These are phyloP conservation scores for Verasper variegatus DNA, from an alignment of 2,113 vertebrate genomes.

Conservation along the genomic window DNA sequence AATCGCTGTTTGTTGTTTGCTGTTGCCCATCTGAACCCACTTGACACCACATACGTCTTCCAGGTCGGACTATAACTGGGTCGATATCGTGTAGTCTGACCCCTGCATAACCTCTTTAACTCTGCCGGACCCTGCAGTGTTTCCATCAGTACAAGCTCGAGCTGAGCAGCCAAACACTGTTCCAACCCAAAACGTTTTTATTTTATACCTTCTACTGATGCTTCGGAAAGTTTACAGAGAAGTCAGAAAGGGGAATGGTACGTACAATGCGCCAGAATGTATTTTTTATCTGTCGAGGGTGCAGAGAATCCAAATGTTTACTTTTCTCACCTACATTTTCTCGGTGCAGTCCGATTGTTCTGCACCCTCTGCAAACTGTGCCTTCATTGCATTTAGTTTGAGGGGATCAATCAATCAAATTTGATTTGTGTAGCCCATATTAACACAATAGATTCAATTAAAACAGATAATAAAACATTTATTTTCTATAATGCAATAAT, in stretches of 20 bases:
- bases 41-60: neutral
- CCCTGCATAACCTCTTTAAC: neutral
- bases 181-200: neutral
- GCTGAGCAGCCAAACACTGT: neutral
- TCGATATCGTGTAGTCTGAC: neutral
- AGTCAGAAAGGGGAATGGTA: neutral
- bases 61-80: neutral
- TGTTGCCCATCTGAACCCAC: neutral
- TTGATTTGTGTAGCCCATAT: too few relatives aligned
- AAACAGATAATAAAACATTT: too few relatives aligned
- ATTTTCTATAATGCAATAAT: too few relatives aligned
- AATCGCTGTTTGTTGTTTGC: too few relatives aligned
- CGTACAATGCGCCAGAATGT: neutral
- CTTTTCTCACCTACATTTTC: neutral
- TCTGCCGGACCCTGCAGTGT: neutral
- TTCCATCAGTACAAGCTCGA: neutral
- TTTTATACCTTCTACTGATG: neutral
- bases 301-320: constrained; percentile 4
- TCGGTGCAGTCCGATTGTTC: neutral
- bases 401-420: neutral
- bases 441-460: neutral
- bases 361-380: too few relatives aligned
- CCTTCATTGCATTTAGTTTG: neutral
- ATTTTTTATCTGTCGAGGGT: neutral
- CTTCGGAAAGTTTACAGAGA: neutral